phyloP scores from a whole-genome alignment of 1,140 invertebrate genomes.

The Hypsibius dujardini region DNA sequence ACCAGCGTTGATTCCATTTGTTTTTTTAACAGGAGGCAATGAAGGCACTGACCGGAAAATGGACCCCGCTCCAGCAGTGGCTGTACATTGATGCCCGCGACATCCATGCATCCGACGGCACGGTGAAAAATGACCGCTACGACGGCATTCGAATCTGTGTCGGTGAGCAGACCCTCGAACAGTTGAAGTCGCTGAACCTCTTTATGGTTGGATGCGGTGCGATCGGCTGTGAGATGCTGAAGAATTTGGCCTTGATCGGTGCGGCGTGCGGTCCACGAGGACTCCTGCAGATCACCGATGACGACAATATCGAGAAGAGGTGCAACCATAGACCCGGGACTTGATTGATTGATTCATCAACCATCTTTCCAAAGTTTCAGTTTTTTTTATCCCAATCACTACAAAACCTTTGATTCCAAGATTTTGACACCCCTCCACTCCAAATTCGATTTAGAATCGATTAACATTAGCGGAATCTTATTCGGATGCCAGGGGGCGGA shows the following conservation, averaged over 20 bases:
- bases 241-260: slow-evolving; percentile 23
- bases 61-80: slow-evolving; percentile 34
- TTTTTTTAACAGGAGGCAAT: slow-evolving; percentile 45
- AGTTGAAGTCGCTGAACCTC: slow-evolving; percentile 20
- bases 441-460: too few species aligned
- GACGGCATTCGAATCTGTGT: slow-evolving; percentile 32
- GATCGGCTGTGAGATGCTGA: slow-evolving; percentile 24
- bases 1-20: too few species aligned
- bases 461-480: too few species aligned
- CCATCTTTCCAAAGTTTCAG: too few species aligned
- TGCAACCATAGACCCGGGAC: too few species aligned
- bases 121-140: slow-evolving; percentile 28
- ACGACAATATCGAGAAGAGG: slow-evolving; percentile 24
- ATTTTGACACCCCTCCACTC: too few species aligned
- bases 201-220: slow-evolving; percentile 25
- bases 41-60: slow-evolving; percentile 35
- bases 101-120: background rate
- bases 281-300: slow-evolving; percentile 23
- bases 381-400: too few species aligned
- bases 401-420: too few species aligned
- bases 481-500: too few species aligned
- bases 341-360: too few species aligned
- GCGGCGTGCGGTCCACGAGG: background rate
- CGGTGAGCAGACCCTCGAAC: slow-evolving; percentile 27
- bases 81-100: slow-evolving; percentile 23